Base-by-base conservation (phyloP, 2,888 invertebrate genomes). In the Ophioninae sp. region DNA sequence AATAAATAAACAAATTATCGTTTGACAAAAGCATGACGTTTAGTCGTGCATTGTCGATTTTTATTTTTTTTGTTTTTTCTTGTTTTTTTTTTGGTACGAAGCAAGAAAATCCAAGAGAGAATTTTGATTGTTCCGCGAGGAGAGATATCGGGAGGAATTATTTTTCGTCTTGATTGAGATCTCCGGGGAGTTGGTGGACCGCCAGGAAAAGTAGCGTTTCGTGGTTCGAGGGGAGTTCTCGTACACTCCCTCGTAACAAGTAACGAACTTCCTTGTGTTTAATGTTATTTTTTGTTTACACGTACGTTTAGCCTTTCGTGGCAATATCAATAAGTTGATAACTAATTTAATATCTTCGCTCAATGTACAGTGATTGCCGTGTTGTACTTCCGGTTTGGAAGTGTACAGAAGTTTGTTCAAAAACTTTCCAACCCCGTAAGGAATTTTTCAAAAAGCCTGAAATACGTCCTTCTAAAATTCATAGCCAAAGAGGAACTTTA, bases 131-230 rank as follows among this genome's bases (percentile, higher is more conserved):
- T 30, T 30, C 30, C 30, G 30, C 1, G 3, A 30, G 30, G 30
- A 30, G 71, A 81, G 84, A 86, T 87, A 84, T 86, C 84, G 87
- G 87, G 85, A 87, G 87, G 88, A 89, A 90, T 91, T 91, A 91
- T 91, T 91, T 90, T 91, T 91, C 89, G 88, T 89, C 89, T 90
- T 92, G 92, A 92, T 92, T 92, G 91, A 88, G 89, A 89, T 91
- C 92, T 91, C 92, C 74, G 82, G 91, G 91, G 92, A 90, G 87
- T 41, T 30, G 39, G 23, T 82, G 64, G 83, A 85, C 86, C 80
- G 84, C 85, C 84, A 85, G 75, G 85, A 75, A 64, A 79, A 82
- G 79, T 81, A 81, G 79, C 84, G 81, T 83, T 85, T 86, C 80
- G 30, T 39, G 39, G 59, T 44, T 56, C 73, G 74, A 85, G 77